Evolutionary conservation across 1,140 invertebrate genomes (phyloP), one percentile per base, ranked within the genome.

Genomic region (Frieseomelitta varia): DNA sequence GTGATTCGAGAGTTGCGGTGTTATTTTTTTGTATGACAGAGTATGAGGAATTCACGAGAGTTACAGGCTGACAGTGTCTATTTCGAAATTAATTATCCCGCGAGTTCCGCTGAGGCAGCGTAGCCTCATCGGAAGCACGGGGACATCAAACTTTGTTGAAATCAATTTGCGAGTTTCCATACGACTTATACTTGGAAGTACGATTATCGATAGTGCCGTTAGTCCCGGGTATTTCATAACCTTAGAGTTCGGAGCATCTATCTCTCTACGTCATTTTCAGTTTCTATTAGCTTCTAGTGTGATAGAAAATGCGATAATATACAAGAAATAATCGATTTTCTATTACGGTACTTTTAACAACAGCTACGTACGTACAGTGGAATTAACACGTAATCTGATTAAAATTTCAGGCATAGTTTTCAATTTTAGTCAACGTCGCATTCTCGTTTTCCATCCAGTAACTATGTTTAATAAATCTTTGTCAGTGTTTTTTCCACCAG

Each of bases 161-260:
- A 79, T 67, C 77, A 79, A 47, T 79, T 79, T 55, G 63, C 77
- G 51, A 79, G 77, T 79, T 79, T 68, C 61, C 63, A 67, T 53
- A 68, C 63, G 77, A 79, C 77, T 68, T 63, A 27, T 77, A 77
- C 30, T 77, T 79, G 47, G 27, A 68, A 17, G 63, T 79, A 68
- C 51, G 63, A 68, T 53, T 79, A 79, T 79, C 77, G 55, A 68
- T 68, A 27, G 51, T 21, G 19, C 15, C 51, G 17, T 27, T 15
- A 30, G 27, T 34, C 21, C 12, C 4, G 10, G 24, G 21, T 68
- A 67, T 30, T 53, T 68, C 47, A 19, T 34, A 34, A 34, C 21
- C 15, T 68, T 34, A 24, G 14, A 68, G 51, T 15, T 47, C 39
- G 8, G 39, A 53, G 58, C 58, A 27, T 68, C 24, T 63, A 61